Evolutionary conservation across 2,888 invertebrate species (phyloP), one percentile per base, ranked within the genome.

Genomic region (Melitaea athalia): DNA sequence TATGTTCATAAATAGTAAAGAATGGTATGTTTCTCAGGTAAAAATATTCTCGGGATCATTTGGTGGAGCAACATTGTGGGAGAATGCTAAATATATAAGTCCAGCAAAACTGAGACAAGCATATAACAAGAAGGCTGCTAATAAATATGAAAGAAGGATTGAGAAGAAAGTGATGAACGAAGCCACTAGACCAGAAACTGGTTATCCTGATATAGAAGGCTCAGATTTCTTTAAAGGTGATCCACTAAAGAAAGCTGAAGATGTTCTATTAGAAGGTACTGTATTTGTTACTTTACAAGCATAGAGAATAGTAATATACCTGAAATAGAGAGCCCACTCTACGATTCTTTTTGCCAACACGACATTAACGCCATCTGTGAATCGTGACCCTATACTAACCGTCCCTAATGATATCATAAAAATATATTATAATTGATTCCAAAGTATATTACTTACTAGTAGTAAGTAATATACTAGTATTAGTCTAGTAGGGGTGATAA

Each of bases 41-140:
- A 97, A 98, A 92, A 96, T 99, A 82, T 99, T 99, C 92, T 96
- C 96, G 66, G 97, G 97, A 6, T 99, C 99, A 80, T 99, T 99
- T 92, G 96, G 97, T 70, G 99, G 99, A 5, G 93, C 95, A 69
- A 95, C 98, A 31, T 89, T 99, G 65, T 99, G 99, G 97, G 97
- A 98, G 82, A 99, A 99, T 93, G 95, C 97, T 0, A 92, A 95
- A 77, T 99, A 98, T 88, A 93, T 98, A 0, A 97, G 98, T 72
- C 99, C 99, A 15, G 96, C 98, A 62, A 96, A 95, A 94, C 94
- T 96, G 78, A 94, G 98, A 31, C 95, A 96, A 82, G 93, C 95
- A 61, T 81, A 96, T 63, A 95, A 94, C 59, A 94, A 95, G 82
- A 93, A 94, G 68, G 95, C 95, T 72, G 95, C 95, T 53, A 93